These are phyloP conservation scores for Agrilus cyanescens DNA, from an alignment of 2,888 invertebrate genomes.

Conservation along the genomic window DNA sequence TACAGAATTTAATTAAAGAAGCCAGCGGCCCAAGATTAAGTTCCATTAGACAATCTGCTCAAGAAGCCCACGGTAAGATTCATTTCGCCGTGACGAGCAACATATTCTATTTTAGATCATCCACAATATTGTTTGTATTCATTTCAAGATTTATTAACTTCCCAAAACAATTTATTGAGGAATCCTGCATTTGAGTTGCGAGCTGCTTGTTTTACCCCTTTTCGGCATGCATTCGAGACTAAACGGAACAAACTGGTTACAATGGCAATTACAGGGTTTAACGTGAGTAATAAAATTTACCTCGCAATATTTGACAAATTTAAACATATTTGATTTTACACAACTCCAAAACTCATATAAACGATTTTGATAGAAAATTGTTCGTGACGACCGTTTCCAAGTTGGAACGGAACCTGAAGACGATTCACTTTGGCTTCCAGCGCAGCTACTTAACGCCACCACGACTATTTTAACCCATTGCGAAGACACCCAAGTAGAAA, in stretches of 20 bases:
- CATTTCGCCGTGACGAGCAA: background rate
- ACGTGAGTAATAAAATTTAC: conserved; percentile 48
- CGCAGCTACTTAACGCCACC: conserved; percentile 78
- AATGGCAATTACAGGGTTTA: conserved; percentile 76
- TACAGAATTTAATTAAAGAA: conserved; percentile 75
- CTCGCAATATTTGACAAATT: background rate
- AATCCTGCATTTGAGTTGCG: conserved; percentile 75
- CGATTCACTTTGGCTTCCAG: conserved; percentile 85
- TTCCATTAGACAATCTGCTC: conserved; percentile 66
- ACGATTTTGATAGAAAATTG: conserved; percentile 54
- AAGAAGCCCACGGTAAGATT: conserved; percentile 70
- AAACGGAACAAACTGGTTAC: conserved; percentile 75
- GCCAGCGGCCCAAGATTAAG: conserved; percentile 67
- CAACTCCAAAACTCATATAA: background rate
- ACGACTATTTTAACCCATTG: conserved; percentile 65
- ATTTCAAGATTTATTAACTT: conserved; percentile 61
- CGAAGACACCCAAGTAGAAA: conserved; percentile 74
- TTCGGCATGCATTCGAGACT: conserved; percentile 80
- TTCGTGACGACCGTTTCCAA: conserved; percentile 85
- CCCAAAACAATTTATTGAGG: conserved; percentile 61
- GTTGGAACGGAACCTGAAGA: conserved; percentile 83
- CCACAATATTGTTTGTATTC: background rate
- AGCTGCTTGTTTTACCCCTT: conserved; percentile 70
- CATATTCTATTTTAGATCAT: background rate
- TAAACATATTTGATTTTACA: background rate